Evolutionary conservation across 2,888 invertebrate genomes (phyloP).

Genomic region (Lasioglossum calceatum): DNA sequence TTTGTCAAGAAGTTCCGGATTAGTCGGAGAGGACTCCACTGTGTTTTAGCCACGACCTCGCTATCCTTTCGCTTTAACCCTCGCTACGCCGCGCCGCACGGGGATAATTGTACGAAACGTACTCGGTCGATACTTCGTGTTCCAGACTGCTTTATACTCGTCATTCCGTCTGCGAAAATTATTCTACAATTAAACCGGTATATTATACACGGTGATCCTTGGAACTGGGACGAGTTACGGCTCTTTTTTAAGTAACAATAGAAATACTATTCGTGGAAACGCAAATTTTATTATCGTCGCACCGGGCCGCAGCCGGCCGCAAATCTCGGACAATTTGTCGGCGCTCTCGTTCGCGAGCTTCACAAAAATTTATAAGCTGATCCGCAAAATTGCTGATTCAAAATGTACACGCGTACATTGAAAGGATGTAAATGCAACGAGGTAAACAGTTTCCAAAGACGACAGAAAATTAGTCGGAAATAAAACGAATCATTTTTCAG

Average conservation of each 20-base stretch:
- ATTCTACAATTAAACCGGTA: background rate
- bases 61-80: background rate
- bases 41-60: background rate
- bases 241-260: too few relatives aligned
- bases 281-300: too few relatives aligned
- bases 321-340: too few relatives aligned
- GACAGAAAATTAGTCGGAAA: background rate
- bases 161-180: background rate
- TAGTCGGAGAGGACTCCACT: conserved; percentile 29
- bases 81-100: background rate
- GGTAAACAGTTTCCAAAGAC: background rate
- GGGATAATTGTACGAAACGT: background rate
- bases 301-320: too few relatives aligned
- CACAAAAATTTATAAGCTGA: too few relatives aligned
- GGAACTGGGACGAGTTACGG: too few relatives aligned
- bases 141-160: background rate
- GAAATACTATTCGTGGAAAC: too few relatives aligned
- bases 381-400: too few relatives aligned
- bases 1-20: conserved; percentile 63
- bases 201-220: background rate
- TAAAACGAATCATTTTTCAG: too few relatives aligned
- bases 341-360: too few relatives aligned
- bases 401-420: too few relatives aligned
- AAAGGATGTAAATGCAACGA: too few relatives aligned
- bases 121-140: background rate